These are phyloP conservation scores for Cheilosia vulpina DNA, from an alignment of 2,888 invertebrate genomes.

Conservation along the genomic window DNA sequence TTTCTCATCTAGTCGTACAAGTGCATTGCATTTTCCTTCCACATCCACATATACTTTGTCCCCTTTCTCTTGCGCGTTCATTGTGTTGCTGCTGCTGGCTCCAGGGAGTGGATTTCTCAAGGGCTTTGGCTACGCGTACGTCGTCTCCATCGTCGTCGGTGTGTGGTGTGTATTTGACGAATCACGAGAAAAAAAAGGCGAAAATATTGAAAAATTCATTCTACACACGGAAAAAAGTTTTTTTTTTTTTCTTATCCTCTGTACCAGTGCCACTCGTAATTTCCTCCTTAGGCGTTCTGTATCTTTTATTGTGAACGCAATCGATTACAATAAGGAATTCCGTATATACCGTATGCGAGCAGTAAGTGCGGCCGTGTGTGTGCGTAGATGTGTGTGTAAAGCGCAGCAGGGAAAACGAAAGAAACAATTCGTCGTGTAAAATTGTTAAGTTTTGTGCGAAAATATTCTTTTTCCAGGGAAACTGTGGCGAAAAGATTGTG, in stretches of 20 bases:
- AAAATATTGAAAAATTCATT: constrained; percentile 32
- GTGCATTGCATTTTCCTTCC: constrained; percentile 70
- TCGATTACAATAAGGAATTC: constrained; percentile 75
- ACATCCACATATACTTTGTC: constrained; percentile 20
- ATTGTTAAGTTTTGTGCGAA: constrained; percentile 29
- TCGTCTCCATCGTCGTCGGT: constrained; percentile 23
- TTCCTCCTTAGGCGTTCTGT: constrained; percentile 31
- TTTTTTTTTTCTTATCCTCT: not conserved
- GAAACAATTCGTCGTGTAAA: constrained; percentile 38
- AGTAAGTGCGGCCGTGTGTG: constrained; percentile 28
- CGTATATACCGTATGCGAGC: constrained; percentile 38
- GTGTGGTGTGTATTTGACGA: not conserved
- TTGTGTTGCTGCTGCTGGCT: constrained; percentile 50
- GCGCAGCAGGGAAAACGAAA: constrained; percentile 62
- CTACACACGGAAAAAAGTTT: constrained; percentile 8
- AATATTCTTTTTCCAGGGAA: not conserved
- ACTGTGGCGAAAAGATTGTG: constrained; percentile 21
- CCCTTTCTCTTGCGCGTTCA: constrained; percentile 28
- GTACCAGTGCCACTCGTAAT: constrained; percentile 9
- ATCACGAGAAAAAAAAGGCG: not conserved
- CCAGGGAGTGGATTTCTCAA: constrained; percentile 72
- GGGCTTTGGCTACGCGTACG: constrained; percentile 69
- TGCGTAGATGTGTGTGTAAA: constrained; percentile 50
- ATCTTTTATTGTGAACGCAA: constrained; percentile 61
- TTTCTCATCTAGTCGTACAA: constrained; percentile 67